Evolutionary conservation across 2,797 vertebrate species (phyloP), one percentile per base, ranked within the genome.

Genomic region (Phrynocephalus guinanensis): DNA sequence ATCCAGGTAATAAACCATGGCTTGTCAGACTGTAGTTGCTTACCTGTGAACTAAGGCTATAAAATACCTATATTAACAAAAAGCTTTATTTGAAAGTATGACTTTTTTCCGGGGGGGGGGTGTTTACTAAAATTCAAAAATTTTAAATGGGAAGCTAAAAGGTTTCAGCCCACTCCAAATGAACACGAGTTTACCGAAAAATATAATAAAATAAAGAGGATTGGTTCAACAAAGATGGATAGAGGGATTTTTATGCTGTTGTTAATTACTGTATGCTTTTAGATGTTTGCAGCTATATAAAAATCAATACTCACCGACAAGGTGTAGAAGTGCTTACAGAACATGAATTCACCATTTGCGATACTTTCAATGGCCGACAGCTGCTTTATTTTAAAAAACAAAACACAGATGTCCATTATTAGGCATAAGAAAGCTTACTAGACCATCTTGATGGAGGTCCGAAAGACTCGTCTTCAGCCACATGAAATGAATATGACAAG

Each of bases 291-390:
- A 82, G 22, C 3, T 18, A n/a, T 75, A 60, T 24, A 67, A 75
- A 86, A 63, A 33, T 88, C 86, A 6, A 60, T 91, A 97, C 97
- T 96, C 91, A 97, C 97, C 97, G 97, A 92, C 90, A 95, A 92
- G 97, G 95, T 52, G 96, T 95, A 92, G 96, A 96, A 93, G 95
- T 95, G 93, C 94, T 96, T 94, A 95, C 81, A 92, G 96, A 95
- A 94, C 97, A 97, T 87, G 97, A 98, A 96, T 98, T 99, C 93
- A 98, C 96, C 88, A 97, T 97, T 87, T 98, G 98, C 56, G 98
- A 98, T 5, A 96, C 97, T 97, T 98, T 99, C 92, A 98, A 96
- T 71, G 98, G 98, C 95, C 98, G 97, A 91, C 97, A 97, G 93
- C 98, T 99, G 94, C 68, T 81, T 95, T 94, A 16, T 20, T 56